phyloP scores from a whole-genome alignment of 2,888 invertebrate species.

The Dolichomitus sp. region DNA sequence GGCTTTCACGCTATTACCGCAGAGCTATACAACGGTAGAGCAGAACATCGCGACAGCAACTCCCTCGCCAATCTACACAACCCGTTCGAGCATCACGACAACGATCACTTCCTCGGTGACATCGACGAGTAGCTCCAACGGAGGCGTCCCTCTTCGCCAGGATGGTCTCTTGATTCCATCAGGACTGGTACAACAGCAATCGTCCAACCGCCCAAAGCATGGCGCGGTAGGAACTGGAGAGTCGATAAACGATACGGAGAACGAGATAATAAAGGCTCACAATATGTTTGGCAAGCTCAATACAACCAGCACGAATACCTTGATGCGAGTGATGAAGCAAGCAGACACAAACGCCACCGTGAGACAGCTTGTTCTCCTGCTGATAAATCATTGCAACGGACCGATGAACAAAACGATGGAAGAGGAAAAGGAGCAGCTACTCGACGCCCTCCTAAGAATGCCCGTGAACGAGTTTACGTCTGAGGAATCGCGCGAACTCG shows the following conservation, averaged over 20 bases:
- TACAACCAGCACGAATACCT: slow-evolving; percentile 91
- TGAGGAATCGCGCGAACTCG: slow-evolving; percentile 84
- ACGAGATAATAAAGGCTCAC: slow-evolving; percentile 91
- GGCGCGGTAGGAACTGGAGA: slow-evolving; percentile 74
- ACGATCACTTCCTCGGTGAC: slow-evolving; percentile 80
- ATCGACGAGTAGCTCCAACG: slow-evolving; percentile 70
- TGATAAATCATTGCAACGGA: slow-evolving; percentile 93
- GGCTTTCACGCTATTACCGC: slow-evolving; percentile 81
- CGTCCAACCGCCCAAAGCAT: slow-evolving; percentile 46
- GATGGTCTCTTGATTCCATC: slow-evolving; percentile 16
- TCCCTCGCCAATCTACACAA: slow-evolving; percentile 78
- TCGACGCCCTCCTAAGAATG: slow-evolving; percentile 91
- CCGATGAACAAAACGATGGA: slow-evolving; percentile 91
- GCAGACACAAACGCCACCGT: slow-evolving; percentile 93
- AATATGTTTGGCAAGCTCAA: slow-evolving; percentile 93
- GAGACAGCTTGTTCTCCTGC: slow-evolving; percentile 90
- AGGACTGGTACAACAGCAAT: background rate
- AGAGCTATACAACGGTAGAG: slow-evolving; percentile 74
- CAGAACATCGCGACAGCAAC: slow-evolving; percentile 73
- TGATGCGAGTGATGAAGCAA: slow-evolving; percentile 94
- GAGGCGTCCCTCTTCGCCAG: slow-evolving; percentile 51
- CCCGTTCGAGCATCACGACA: slow-evolving; percentile 80
- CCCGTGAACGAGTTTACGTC: slow-evolving; percentile 86
- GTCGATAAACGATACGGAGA: slow-evolving; percentile 88
- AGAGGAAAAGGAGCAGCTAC: slow-evolving; percentile 90